These are phyloP conservation scores for Dipodomys ordii DNA, from an alignment of 2,113 vertebrate species.

Conservation along the genomic window DNA sequence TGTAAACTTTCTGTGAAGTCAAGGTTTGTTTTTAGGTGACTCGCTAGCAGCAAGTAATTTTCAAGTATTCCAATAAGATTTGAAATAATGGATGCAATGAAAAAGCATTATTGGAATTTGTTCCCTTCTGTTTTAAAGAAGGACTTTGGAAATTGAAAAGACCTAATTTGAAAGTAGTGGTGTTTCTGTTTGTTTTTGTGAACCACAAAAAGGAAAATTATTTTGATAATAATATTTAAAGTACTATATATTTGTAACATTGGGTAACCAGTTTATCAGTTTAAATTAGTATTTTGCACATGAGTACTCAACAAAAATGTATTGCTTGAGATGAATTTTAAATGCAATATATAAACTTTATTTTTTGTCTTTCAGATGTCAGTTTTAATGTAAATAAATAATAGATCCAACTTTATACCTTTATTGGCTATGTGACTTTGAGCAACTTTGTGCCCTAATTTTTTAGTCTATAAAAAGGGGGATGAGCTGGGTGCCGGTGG, in stretches of 20 bases:
- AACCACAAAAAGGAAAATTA: constrained; percentile 56
- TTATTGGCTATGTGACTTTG: not conserved
- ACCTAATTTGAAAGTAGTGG: constrained; percentile 61
- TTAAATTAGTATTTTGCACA: constrained; percentile 63
- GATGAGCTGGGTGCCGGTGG: too few relatives aligned
- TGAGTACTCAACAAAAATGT: constrained; percentile 55
- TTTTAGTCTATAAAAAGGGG: not conserved
- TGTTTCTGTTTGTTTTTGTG: constrained; percentile 47
- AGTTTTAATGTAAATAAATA: constrained; percentile 74
- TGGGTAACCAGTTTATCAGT: constrained; percentile 67
- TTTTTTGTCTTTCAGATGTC: constrained; percentile 52
- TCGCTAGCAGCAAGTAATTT: constrained; percentile 42
- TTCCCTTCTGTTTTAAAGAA: constrained; percentile 87
- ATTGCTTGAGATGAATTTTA: constrained; percentile 60
- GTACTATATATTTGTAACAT: constrained; percentile 72
- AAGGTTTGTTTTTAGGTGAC: constrained; percentile 57
- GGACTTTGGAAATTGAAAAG: constrained; percentile 68
- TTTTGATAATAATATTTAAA: constrained; percentile 79
- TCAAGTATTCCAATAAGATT: constrained; percentile 66
- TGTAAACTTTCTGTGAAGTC: constrained; percentile 57
- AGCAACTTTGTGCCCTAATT: constrained; percentile 22
- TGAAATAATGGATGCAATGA: constrained; percentile 77
- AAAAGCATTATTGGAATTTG: constrained; percentile 69
- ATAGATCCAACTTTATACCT: not conserved
- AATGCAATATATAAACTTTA: constrained; percentile 46